Base-by-base conservation (phyloP, 2,888 invertebrate species). In the Aspidiotus rigidus region DNA sequence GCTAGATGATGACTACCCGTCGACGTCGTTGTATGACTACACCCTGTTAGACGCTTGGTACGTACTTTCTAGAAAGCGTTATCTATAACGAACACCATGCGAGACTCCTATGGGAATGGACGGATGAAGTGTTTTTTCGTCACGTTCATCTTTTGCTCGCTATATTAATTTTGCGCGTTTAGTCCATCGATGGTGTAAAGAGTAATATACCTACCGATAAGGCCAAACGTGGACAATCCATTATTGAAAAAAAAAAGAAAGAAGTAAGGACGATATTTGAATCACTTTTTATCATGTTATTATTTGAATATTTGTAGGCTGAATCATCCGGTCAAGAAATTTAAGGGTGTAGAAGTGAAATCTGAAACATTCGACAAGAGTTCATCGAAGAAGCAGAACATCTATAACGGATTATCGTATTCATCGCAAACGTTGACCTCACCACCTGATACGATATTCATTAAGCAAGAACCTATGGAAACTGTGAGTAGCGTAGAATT, bases 261-360 rank as follows among this genome's bases (percentile, higher is more conserved):
- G 5, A 28, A 28, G 28, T 3, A 5, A 28, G 28, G 28, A 28
- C 28, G 28, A 28, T 28, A 5, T 28, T 28, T 28, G 28, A 28
- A 28, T 28, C 28, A 5, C 28, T 28, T 28, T 28, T 28, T 5
- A 28, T 5, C 5, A 5, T 28, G 28, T 28, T 3, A 28, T 28
- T 28, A 5, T 28, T 28, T 28, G 28, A 28, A 28, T 64, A 44
- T 66, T 73, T 71, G 7, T 73, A 79, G 93, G 93, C 82, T 93
- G 76, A 88, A 93, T 78, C 90, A 93, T 80, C 93, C 93, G 0
- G 89, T 94, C 72, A 95, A 94, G 80, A 86, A 90, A 75, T 88
- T 90, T 79, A 89, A 90, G 79, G 82, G 84, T 44, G 83, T 84
- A 74, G 76, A 78, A 59, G 72, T 70, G 0, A 71, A 73, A 64